These are phyloP conservation scores for Palythoa heliodiscus DNA, from an alignment of 92 coral and sea anemone genomes.

Conservation along the genomic window DNA sequence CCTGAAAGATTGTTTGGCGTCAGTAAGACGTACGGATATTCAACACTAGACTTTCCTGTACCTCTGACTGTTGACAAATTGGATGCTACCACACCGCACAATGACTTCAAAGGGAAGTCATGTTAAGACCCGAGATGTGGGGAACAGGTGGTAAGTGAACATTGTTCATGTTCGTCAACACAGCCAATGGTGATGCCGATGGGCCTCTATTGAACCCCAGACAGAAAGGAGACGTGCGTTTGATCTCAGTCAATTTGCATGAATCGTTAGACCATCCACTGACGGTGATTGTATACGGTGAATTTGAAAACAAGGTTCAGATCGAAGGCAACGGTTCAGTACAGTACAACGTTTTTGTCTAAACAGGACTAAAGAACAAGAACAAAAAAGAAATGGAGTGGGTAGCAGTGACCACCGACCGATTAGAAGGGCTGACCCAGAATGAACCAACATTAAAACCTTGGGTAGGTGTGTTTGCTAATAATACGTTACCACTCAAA, in stretches of 20 bases:
- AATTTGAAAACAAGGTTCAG: conserved; percentile 35
- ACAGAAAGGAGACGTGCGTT: not conserved
- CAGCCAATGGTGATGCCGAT: conserved; percentile 20
- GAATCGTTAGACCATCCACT: not conserved
- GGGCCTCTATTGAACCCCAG: conserved; percentile 1
- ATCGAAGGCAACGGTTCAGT: conserved; percentile 18
- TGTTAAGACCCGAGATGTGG: conserved; percentile 29
- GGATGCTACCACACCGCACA: not conserved
- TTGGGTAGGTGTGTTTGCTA: conserved; percentile 32
- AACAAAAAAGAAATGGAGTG: not conserved
- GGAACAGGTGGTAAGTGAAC: conserved; percentile 19
- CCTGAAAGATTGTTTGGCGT: not conserved
- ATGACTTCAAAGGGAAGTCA: not conserved
- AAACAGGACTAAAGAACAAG: not conserved
- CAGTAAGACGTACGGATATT: not conserved
- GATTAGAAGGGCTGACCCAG: not conserved
- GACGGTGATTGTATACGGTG: conserved; percentile 25
- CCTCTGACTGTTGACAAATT: not conserved
- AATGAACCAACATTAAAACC: conserved; percentile 5
- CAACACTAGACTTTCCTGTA: not conserved
- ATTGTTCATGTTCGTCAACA: conserved; percentile 25
- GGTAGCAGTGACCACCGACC: not conserved
- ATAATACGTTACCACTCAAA: not conserved
- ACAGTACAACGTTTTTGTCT: conserved; percentile 10
- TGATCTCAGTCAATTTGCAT: not conserved